Evolutionary conservation across 2,888 invertebrate species (phyloP).

Genomic region (Ditula angustiorana): DNA sequence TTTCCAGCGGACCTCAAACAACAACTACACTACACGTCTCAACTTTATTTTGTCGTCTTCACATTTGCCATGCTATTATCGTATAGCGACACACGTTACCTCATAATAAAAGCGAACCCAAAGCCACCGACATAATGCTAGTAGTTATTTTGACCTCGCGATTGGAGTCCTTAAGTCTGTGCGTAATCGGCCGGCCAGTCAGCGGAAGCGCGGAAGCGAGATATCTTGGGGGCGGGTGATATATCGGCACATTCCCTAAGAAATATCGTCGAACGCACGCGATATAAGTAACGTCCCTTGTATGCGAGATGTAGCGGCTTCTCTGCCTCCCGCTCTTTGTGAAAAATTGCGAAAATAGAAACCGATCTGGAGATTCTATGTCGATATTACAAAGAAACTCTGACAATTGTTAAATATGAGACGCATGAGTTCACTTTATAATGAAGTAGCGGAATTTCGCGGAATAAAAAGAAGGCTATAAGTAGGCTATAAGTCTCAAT

Average conservation of each 20-base stretch:
- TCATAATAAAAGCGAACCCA: neutral
- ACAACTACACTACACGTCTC: too few species aligned
- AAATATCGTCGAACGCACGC: slow-evolving; percentile 70
- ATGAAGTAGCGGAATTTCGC: too few species aligned
- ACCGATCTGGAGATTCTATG: slow-evolving; percentile 19
- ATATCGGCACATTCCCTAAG: slow-evolving; percentile 71
- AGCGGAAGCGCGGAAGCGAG: slow-evolving; percentile 67
- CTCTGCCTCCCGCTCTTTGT: slow-evolving; percentile 46
- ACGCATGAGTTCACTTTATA: neutral
- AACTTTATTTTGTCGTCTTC: too few species aligned
- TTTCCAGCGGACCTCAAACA: too few species aligned
- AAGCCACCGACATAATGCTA: slow-evolving; percentile 36
- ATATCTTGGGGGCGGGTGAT: slow-evolving; percentile 75
- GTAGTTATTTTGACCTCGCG: slow-evolving; percentile 43
- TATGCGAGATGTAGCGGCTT: slow-evolving; percentile 51
- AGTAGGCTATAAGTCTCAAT: too few species aligned
- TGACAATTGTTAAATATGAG: neutral
- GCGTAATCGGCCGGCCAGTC: slow-evolving; percentile 56
- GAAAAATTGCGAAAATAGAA: slow-evolving; percentile 46
- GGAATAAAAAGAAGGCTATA: too few species aligned
- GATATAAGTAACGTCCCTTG: slow-evolving; percentile 61
- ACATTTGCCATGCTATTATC: neutral
- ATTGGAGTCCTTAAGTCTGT: slow-evolving; percentile 39
- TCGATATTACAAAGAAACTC: neutral
- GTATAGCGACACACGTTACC: neutral